Conservation (phyloP, 2,113 vertebrate species). For the Perca flavescens region DNA sequence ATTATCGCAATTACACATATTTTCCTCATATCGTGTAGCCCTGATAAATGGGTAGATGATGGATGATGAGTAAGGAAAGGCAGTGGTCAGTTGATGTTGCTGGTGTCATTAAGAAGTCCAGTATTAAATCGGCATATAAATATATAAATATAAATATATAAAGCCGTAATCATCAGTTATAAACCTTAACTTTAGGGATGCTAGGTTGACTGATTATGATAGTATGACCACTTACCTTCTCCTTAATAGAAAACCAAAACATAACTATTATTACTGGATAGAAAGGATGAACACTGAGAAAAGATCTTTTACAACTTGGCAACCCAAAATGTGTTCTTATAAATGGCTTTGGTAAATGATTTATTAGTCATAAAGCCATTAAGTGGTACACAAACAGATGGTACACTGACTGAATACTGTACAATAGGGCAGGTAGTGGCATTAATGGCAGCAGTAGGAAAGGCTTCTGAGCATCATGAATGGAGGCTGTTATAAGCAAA, state of each 20-base stretch:
- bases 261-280: background rate
- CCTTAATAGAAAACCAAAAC: background rate
- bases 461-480: background rate
- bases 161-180: background rate
- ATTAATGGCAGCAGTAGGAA: background rate
- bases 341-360: background rate
- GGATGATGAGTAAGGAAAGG: background rate
- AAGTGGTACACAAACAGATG: background rate
- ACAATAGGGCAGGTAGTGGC: background rate
- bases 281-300: background rate
- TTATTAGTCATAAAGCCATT: background rate
- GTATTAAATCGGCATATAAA: background rate
- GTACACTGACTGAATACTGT: background rate
- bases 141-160: background rate
- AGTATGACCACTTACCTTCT: background rate
- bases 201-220: background rate
- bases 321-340: background rate
- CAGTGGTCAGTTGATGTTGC: background rate
- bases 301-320: background rate
- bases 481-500: background rate
- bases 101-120: background rate
- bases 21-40: no score
- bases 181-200: constrained; percentile 3
- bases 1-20: no score
- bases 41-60: background rate